A percentile compares a stretch with the other conserved stretches of the same genome.
These are phyloP conservation scores for Sisyra nigra DNA, from an alignment of 2,888 invertebrate genomes.

Conservation along the genomic window DNA sequence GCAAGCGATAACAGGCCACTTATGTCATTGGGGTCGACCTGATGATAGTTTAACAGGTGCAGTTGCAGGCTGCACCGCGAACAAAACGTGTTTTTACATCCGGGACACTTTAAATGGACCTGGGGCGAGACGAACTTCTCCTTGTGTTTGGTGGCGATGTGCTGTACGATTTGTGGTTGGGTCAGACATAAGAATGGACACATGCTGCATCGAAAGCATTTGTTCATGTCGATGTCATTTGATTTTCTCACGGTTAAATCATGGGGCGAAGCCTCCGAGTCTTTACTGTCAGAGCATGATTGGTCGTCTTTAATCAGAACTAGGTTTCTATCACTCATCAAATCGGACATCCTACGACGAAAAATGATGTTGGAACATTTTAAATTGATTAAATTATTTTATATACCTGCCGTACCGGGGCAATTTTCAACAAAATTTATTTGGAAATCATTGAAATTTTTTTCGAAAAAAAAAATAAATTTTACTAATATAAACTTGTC, in stretches of 20 bases:
- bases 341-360: too few species aligned
- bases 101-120: conserved; percentile 44
- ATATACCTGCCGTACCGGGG: too few species aligned
- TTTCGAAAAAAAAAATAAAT: too few species aligned
- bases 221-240: conserved; percentile 7
- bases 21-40: conserved; percentile 42
- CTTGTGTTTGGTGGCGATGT: too few species aligned
- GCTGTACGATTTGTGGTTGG: conserved; percentile 14
- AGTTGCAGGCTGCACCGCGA: conserved; percentile 20
- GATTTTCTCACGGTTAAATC: conserved; percentile 3
- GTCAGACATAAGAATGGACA: conserved; percentile 26
- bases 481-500: too few species aligned
- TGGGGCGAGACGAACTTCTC: conserved; percentile 19
- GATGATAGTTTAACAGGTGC: conserved; percentile 51
- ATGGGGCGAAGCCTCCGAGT: not conserved
- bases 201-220: conserved; percentile 25
- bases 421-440: too few species aligned
- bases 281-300: too few species aligned
- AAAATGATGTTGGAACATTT: too few species aligned
- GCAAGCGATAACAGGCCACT: not conserved
- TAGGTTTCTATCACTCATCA: too few species aligned
- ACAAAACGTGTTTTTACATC: conserved; percentile 47
- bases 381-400: too few species aligned
- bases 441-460: too few species aligned
- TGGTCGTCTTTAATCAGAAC: too few species aligned